Evolutionary conservation across 2,888 invertebrate genomes (phyloP).

Genomic region (Pharmacophagus antenor): DNA sequence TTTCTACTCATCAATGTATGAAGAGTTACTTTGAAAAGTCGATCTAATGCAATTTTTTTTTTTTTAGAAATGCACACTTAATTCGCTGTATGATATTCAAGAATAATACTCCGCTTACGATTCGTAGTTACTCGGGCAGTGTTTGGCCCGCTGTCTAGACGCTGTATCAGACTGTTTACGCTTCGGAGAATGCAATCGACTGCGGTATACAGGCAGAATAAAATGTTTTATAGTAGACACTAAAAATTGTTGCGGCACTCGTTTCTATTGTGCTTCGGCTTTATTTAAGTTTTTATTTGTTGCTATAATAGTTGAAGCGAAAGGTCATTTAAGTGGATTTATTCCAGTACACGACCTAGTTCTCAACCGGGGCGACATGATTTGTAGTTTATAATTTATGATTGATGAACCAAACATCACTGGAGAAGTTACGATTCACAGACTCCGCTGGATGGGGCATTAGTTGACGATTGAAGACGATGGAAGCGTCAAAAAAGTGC

Average conservation of each 20-base stretch:
- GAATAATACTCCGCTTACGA: slow-evolving; percentile 20
- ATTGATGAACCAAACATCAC: no score
- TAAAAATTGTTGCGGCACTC: slow-evolving; percentile 38
- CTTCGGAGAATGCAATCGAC: slow-evolving; percentile 35
- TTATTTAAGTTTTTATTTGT: slow-evolving; percentile 1
- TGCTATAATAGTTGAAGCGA: not conserved
- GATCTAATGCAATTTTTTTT: no score
- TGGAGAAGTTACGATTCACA: no score
- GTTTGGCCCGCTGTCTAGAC: slow-evolving; percentile 45
- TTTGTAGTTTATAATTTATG: no score
- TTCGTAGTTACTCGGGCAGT: slow-evolving; percentile 8
- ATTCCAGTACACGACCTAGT: no score
- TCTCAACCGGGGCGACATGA: no score
- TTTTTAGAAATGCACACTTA: no score
- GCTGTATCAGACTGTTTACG: slow-evolving; percentile 45
- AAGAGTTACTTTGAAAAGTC: no score
- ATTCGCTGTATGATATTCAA: slow-evolving; percentile 1
- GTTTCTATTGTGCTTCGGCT: slow-evolving; percentile 6
- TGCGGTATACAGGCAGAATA: slow-evolving; percentile 31
- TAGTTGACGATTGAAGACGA: no score
- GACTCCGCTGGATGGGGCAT: no score
- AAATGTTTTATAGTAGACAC: slow-evolving; percentile 43
- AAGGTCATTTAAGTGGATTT: not conserved
- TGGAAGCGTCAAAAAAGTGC: no score
- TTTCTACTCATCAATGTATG: no score